Evolutionary conservation across 2,113 vertebrate genomes (phyloP).

Genomic region (Neotragus pygmaeus): DNA sequence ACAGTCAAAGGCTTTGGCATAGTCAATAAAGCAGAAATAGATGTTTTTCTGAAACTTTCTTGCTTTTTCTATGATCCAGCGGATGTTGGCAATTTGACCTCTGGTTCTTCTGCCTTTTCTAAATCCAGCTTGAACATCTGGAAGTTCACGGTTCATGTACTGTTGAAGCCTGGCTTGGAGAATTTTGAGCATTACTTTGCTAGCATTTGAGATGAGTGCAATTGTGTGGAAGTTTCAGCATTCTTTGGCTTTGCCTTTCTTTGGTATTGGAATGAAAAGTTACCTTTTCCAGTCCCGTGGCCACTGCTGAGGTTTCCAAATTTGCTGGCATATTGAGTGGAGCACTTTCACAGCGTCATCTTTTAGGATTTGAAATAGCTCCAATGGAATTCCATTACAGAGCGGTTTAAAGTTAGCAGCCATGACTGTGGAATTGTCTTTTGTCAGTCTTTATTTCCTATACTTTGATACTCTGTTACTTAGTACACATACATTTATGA

Average conservation of each 20-base stretch:
- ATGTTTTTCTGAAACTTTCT: no score
- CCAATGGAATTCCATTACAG: not conserved
- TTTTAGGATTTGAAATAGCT: not conserved
- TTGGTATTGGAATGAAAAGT: not conserved
- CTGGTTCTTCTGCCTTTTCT: no score
- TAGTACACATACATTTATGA: not conserved
- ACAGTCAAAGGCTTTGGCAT: no score
- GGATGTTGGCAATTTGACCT: no score
- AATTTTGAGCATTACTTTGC: no score
- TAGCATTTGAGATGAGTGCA: no score
- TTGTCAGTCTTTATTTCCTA: not conserved
- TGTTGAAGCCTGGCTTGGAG: no score
- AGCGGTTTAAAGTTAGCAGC: not conserved
- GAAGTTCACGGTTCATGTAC: no score
- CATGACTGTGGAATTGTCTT: not conserved
- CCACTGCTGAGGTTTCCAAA: not conserved
- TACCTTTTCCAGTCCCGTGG: not conserved
- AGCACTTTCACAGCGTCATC: not conserved
- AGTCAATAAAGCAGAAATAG: no score
- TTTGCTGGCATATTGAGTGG: not conserved
- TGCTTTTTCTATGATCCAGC: no score
- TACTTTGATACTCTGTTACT: not conserved
- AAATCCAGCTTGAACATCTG: no score
- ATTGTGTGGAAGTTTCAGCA: no score
- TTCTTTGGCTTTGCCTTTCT: not conserved